Evolutionary conservation across 2,797 vertebrate genomes (phyloP).

Genomic region (Cuniculus paca): DNA sequence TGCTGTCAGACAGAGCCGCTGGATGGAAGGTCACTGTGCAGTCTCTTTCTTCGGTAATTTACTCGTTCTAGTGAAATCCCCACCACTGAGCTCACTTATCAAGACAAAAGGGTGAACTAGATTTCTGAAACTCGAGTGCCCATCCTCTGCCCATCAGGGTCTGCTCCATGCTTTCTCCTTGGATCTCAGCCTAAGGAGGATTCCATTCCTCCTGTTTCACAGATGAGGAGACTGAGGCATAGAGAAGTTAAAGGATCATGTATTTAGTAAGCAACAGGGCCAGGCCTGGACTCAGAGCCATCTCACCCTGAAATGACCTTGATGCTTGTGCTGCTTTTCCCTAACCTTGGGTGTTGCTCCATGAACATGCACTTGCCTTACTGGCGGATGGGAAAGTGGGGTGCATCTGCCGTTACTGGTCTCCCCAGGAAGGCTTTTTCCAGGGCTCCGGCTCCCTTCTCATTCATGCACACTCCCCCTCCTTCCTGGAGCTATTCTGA

Average conservation of each 20-base stretch:
- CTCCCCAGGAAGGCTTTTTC: background rate
- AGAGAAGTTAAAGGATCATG: background rate
- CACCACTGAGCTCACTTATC: background rate
- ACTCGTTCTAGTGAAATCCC: slow-evolving; percentile 49
- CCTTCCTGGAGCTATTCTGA: slow-evolving; percentile 72
- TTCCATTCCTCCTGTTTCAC: background rate
- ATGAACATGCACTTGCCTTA: background rate
- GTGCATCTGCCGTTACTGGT: background rate
- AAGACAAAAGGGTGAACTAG: background rate
- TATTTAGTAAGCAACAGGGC: background rate
- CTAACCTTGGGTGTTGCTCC: background rate
- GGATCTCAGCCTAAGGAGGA: background rate
- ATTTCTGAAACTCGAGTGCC: slow-evolving; percentile 5
- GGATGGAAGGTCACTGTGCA: slow-evolving; percentile 32
- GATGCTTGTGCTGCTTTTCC: background rate
- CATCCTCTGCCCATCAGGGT: background rate
- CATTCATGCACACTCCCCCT: slow-evolving; percentile 63
- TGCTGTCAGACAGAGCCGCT: background rate
- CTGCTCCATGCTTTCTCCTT: background rate
- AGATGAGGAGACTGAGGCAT: background rate
- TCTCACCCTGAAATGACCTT: background rate
- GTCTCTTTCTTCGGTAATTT: slow-evolving; percentile 17
- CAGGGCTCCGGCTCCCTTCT: background rate
- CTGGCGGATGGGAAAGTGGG: background rate
- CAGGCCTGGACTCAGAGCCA: background rate